Percentiles rank a stretch among this genome's conserved stretches.
Conservation (phyloP, 1,140 invertebrate species). For the Pseudomyrmex cubaensis region DNA sequence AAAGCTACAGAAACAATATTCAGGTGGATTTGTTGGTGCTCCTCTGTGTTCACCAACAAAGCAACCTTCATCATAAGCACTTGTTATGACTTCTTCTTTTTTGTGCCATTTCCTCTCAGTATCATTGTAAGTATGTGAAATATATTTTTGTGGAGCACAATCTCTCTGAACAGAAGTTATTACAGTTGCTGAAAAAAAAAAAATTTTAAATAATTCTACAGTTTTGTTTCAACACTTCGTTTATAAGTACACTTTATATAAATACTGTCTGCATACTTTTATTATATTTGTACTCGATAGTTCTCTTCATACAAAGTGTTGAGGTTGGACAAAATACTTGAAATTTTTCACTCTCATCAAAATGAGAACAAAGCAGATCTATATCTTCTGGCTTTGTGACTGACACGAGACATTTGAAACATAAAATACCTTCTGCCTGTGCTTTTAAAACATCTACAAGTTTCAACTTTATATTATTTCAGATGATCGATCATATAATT, state of each 20-base stretch:
- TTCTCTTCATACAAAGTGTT: constrained; percentile 92
- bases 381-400: constrained; percentile 32
- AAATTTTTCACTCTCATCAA: constrained; percentile 88
- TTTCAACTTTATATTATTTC: constrained; percentile 19
- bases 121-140: constrained; percentile 85
- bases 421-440: constrained; percentile 68
- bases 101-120: constrained; percentile 87
- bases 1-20: constrained; percentile 89
- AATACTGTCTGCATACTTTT: constrained; percentile 85
- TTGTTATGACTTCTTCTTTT: constrained; percentile 87
- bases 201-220: constrained; percentile 9
- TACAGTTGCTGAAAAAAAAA: constrained; percentile 87
- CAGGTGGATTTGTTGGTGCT: constrained; percentile 83
- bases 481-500: no score
- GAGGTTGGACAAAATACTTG: constrained; percentile 91
- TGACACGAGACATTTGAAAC: constrained; percentile 65
- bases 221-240: neutral
- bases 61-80: constrained; percentile 89
- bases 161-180: constrained; percentile 87
- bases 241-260: neutral
- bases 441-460: constrained; percentile 70
- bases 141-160: constrained; percentile 90
- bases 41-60: constrained; percentile 87
- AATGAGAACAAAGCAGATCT: constrained; percentile 88
- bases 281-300: constrained; percentile 86